phyloP scores from a whole-genome alignment of 2,888 invertebrate species.

The Latrodectus elegans region DNA sequence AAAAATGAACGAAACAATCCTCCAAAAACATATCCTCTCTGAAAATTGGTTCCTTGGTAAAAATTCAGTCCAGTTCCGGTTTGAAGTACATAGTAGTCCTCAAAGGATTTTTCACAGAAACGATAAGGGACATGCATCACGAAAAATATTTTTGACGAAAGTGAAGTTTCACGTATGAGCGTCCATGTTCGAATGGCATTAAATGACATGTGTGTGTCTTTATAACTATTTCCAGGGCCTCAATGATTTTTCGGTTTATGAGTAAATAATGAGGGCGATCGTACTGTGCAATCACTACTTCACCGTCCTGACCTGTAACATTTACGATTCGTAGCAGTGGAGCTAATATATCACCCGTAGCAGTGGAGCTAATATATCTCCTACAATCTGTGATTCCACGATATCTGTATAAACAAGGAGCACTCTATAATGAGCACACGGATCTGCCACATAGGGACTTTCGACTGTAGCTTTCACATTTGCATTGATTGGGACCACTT shows the following conservation, averaged over 20 bases:
- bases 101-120: neutral
- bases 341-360: constrained; percentile 8
- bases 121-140: neutral
- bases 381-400: constrained; percentile 16
- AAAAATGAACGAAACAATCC: neutral
- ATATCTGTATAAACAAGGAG: constrained; percentile 7
- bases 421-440: neutral
- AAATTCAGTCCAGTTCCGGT: neutral
- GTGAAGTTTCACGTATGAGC: neutral
- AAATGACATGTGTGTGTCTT: neutral
- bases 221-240: neutral
- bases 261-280: neutral
- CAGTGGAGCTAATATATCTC: constrained; percentile 8
- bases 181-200: neutral
- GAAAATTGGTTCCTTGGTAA: neutral
- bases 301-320: neutral
- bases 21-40: neutral
- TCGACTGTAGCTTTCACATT: neutral
- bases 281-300: neutral
- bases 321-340: neutral
- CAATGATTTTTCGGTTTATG: neutral
- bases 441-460: constrained; percentile 13
- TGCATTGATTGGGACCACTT: no score
- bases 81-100: neutral
- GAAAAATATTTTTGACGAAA: neutral